A percentile compares a stretch with the other conserved stretches of the same genome.
These are phyloP conservation scores for Nerophis lumbriciformis DNA, from an alignment of 2,113 vertebrate genomes.

Conservation along the genomic window DNA sequence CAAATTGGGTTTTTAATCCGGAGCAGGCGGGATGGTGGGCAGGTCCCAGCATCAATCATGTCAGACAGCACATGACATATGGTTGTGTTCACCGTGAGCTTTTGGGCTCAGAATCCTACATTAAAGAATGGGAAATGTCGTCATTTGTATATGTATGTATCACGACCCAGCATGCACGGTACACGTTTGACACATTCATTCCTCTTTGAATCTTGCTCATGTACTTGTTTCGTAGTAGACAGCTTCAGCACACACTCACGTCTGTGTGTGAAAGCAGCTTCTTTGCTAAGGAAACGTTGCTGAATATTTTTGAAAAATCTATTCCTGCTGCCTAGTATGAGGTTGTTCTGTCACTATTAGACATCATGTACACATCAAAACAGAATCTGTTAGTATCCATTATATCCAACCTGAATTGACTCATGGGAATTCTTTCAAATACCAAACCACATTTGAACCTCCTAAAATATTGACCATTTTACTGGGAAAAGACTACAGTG, in stretches of 20 bases:
- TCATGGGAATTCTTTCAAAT: too few species aligned
- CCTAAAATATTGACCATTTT: too few species aligned
- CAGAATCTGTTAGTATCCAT: slow-evolving; percentile 1
- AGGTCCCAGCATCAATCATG: slow-evolving; percentile 58
- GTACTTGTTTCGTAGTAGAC: neutral
- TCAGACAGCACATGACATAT: slow-evolving; percentile 56
- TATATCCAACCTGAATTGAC: too few species aligned
- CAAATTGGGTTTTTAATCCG: slow-evolving; percentile 65
- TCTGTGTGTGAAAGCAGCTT: neutral
- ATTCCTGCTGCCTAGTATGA: slow-evolving; percentile 2
- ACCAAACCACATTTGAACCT: too few species aligned
- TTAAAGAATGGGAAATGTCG: slow-evolving; percentile 33
- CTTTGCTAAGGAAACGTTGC: slow-evolving; percentile 20
- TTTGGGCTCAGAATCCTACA: slow-evolving; percentile 31
- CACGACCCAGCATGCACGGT: slow-evolving; percentile 10
- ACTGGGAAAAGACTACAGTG: too few species aligned
- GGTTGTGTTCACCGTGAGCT: slow-evolving; percentile 46
- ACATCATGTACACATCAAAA: neutral
- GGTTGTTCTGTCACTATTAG: too few species aligned
- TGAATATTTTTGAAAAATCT: slow-evolving; percentile 6
- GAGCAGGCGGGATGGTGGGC: slow-evolving; percentile 48
- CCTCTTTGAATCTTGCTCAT: slow-evolving; percentile 14
- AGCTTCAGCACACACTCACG: too few species aligned
- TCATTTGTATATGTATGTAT: slow-evolving; percentile 27
- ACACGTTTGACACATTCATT: slow-evolving; percentile 10